Conservation (phyloP, 2,888 invertebrate species). For the Plagiodera versicolora region DNA sequence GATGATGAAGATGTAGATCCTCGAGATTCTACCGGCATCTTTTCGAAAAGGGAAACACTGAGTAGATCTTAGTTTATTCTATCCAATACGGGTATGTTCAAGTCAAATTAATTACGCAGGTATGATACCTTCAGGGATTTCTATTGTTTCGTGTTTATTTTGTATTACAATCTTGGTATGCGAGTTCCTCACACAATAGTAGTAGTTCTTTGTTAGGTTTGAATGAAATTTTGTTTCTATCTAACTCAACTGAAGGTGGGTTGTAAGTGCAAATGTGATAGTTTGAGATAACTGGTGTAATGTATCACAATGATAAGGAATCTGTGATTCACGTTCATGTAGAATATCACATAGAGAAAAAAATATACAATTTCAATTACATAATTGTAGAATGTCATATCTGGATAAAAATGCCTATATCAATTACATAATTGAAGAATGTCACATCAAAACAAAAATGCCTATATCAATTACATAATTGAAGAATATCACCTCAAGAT, state of each 20-base stretch:
- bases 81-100: conserved; percentile 40
- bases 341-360: no score
- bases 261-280: conserved; percentile 18
- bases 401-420: no score
- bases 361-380: no score
- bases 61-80: conserved; percentile 45
- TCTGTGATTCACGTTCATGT: no score
- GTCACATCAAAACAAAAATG: no score
- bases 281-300: no score
- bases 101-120: conserved; percentile 19
- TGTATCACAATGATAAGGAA: no score
- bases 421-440: no score
- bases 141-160: conserved; percentile 40
- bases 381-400: no score
- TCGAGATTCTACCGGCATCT: conserved; percentile 59
- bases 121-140: conserved; percentile 39
- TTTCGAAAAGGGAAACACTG: conserved; percentile 52
- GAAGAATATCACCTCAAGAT: no score
- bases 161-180: conserved; percentile 49
- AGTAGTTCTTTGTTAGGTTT: conserved; percentile 35
- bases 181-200: conserved; percentile 53
- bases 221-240: conserved; percentile 33
- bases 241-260: conserved; percentile 23
- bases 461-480: no score
- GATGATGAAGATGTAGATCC: conserved; percentile 60